phyloP scores from a whole-genome alignment of 1,140 invertebrate genomes.

The Monomorium pharaonis region DNA sequence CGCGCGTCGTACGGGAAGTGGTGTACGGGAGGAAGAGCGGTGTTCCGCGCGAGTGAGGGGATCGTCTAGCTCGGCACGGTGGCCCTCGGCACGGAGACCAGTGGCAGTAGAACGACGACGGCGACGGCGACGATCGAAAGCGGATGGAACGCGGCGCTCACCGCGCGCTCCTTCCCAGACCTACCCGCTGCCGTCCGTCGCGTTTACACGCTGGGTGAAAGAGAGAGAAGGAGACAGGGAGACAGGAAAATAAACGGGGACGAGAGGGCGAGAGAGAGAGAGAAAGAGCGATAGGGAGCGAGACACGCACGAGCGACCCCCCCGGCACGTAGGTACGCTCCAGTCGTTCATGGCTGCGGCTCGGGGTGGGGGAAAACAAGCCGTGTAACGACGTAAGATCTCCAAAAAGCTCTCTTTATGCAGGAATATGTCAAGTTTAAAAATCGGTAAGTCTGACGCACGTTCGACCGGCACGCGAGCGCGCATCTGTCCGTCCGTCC shows the following conservation, averaged over 20 bases:
- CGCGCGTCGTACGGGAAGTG: not conserved
- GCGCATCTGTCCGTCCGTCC: not conserved
- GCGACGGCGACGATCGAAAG: constrained; percentile 29
- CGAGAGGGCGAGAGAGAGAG: not conserved
- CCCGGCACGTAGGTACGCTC: constrained; percentile 66
- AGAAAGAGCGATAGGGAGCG: constrained; percentile 5
- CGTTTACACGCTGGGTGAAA: constrained; percentile 5
- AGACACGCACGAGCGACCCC: constrained; percentile 64
- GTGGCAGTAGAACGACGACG: not conserved
- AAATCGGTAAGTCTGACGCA: constrained; percentile 87
- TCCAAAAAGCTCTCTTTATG: constrained; percentile 77
- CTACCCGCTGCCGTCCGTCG: constrained; percentile 56
- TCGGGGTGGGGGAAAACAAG: constrained; percentile 81
- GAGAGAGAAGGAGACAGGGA: not conserved
- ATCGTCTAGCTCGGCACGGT: not conserved
- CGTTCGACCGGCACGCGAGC: not conserved
- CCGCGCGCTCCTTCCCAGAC: constrained; percentile 67
- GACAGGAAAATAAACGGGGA: too few species aligned
- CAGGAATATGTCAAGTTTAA: constrained; percentile 88
- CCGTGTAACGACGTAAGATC: constrained; percentile 76
- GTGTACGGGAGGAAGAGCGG: not conserved
- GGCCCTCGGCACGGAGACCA: not conserved
- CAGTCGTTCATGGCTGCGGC: constrained; percentile 82
- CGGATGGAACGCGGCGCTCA: constrained; percentile 66
- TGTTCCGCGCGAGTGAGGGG: not conserved